Evolutionary conservation across 53 echinoderm and acorn worm genomes (phyloP).

Genomic region (Antedon mediterranea): DNA sequence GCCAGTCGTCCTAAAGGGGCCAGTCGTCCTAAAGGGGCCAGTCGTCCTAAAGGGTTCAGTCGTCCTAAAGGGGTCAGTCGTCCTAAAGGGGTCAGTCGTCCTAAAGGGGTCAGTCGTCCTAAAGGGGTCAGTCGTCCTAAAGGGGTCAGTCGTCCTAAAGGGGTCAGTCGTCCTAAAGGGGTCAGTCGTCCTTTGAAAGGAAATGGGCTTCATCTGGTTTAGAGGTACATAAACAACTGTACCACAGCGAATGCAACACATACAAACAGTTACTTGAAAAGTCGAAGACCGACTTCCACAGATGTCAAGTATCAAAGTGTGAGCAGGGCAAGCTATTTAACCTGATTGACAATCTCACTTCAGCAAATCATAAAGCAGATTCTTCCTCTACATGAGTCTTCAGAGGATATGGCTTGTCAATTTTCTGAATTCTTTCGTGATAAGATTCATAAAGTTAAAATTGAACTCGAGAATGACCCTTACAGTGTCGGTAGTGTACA

Average conservation of each 20-base stretch:
- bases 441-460: conserved; percentile 2
- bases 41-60: too few species aligned
- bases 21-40: too few species aligned
- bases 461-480: not conserved
- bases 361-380: not conserved
- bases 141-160: too few species aligned
- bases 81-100: too few species aligned
- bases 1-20: too few species aligned
- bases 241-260: conserved; percentile 7
- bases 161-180: too few species aligned
- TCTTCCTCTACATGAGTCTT: not conserved
- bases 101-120: too few species aligned
- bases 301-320: not conserved
- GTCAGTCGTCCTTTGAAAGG: conserved; percentile 13
- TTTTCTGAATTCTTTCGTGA: not conserved
- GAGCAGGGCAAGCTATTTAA: conserved; percentile 10
- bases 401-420: not conserved
- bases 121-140: too few species aligned
- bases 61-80: too few species aligned
- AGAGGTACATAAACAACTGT: conserved; percentile 30
- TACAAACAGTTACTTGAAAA: conserved; percentile 8
- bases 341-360: not conserved
- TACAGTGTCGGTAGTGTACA: too few species aligned
- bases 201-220: conserved; percentile 19
- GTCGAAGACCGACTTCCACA: not conserved